Evolutionary conservation across 2,797 vertebrate species (phyloP), one percentile per base, ranked within the genome.

Genomic region (Muscicapa comitata): DNA sequence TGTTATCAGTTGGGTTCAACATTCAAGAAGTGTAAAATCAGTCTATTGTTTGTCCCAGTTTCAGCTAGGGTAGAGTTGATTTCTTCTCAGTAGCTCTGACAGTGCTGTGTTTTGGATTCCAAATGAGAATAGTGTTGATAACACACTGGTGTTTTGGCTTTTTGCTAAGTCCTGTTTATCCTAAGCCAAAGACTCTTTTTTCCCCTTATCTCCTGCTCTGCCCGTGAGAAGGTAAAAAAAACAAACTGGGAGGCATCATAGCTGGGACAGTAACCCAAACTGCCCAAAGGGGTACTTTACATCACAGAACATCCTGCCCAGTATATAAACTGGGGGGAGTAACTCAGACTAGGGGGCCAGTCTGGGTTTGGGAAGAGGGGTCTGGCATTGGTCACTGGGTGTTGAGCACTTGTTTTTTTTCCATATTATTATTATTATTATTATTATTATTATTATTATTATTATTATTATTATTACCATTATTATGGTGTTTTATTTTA

Each of bases 151-250:
- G 72, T 86, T 85, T 86, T 61, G 63, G 20, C 33, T 76, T 59
- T 67, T 76, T 67, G 19, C 19, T 53, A 38, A 53, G 33, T 29
- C 29, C 28, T 53, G 16, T 76, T 61, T 76, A 53, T 53, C 33
- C 38, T 76, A 67, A 51, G 28, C 38, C 54, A 68, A 76, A 38
- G 26, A 33, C 9, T n/a, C 13, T 13, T 43, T 67, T 59, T 19
- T 4, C 0, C 21, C 6, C 26, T 42, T 53, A 8, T 23, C 45
- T 51, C 4, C 0, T 20, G 18, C 15, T 53, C 25, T 74, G 33
- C 9, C 33, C 7, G 8, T 31, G 16, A 88, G 21, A 26, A 81
- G 17, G 11, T 9, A 21, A 21, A 45, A n/a, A 28, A 25, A 43
- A 8, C 17, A 18, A 50, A n/a, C 11, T 45, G 10, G 14, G 15